These are phyloP conservation scores for Drosophila dives DNA, from an alignment of 2,888 invertebrate species.

Conservation along the genomic window DNA sequence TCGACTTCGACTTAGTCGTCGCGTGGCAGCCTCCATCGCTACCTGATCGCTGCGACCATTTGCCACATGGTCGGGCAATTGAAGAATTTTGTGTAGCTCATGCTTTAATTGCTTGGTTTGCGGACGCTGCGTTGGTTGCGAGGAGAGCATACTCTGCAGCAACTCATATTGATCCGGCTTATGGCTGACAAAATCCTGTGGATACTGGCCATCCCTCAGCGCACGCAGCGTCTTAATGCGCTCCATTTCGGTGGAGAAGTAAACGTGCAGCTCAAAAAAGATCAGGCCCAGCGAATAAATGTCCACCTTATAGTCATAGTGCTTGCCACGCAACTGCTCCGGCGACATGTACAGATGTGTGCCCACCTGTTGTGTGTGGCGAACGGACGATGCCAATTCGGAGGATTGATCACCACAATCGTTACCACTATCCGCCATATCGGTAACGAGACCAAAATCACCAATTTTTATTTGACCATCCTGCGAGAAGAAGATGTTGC, in stretches of 20 bases:
- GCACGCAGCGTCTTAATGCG: conserved; percentile 89
- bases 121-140: conserved; percentile 90
- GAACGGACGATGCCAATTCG: conserved; percentile 80
- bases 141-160: conserved; percentile 91
- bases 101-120: conserved; percentile 89
- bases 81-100: conserved; percentile 74
- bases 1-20: conserved; percentile 74
- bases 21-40: conserved; percentile 67
- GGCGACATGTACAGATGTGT: conserved; percentile 99
- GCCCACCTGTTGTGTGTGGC: conserved; percentile 90
- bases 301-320: conserved; percentile 96
- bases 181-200: conserved; percentile 87
- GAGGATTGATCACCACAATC: conserved; percentile 75
- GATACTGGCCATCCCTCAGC: conserved; percentile 89
- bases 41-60: conserved; percentile 65
- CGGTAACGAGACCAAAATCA: conserved; percentile 98
- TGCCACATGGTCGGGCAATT: conserved; percentile 67
- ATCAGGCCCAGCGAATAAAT: conserved; percentile 97
- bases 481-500: conserved; percentile 96
- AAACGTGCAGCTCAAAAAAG: conserved; percentile 95
- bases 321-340: conserved; percentile 92
- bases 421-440: conserved; percentile 88
- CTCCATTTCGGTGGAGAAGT: conserved; percentile 96
- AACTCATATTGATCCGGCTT: conserved; percentile 90
- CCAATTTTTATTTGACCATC: conserved; percentile 97